phyloP scores from a whole-genome alignment of 1,140 invertebrate species.

The Sitodiplosis mosellana region DNA sequence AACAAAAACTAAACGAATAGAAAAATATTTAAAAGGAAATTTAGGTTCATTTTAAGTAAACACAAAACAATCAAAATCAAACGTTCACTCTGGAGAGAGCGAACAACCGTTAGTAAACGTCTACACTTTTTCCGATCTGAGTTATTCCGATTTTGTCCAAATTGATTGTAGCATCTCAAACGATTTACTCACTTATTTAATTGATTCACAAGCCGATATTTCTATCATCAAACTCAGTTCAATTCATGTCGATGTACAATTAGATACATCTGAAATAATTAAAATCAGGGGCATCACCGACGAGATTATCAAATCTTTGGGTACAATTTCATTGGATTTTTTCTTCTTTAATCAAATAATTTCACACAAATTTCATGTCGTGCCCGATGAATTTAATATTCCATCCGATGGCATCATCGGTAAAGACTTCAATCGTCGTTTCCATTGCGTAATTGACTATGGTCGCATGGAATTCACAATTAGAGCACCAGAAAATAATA shows the following conservation, averaged over 20 bases:
- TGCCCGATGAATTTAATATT: not conserved
- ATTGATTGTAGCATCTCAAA: too few relatives aligned
- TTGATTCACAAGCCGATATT: too few relatives aligned
- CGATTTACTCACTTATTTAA: too few relatives aligned
- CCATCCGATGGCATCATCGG: not conserved
- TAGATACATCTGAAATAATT: not conserved
- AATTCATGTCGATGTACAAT: not conserved
- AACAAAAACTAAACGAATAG: too few relatives aligned
- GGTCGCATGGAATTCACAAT: not conserved
- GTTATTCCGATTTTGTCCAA: too few relatives aligned
- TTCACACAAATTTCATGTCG: not conserved
- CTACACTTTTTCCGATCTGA: too few relatives aligned
- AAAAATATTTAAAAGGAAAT: too few relatives aligned
- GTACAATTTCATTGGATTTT: not conserved
- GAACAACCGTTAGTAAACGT: too few relatives aligned
- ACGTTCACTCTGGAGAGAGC: too few relatives aligned
- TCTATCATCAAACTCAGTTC: not conserved
- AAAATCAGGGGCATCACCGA: not conserved
- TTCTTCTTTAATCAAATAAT: not conserved
- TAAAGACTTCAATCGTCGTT: not conserved
- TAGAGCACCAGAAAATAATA: not conserved
- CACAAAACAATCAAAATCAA: too few relatives aligned
- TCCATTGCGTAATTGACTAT: not conserved
- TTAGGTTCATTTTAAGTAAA: too few relatives aligned
- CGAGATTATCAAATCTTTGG: not conserved